Base-by-base conservation (phyloP, 2,113 vertebrate genomes). In the Mungos mungo region DNA sequence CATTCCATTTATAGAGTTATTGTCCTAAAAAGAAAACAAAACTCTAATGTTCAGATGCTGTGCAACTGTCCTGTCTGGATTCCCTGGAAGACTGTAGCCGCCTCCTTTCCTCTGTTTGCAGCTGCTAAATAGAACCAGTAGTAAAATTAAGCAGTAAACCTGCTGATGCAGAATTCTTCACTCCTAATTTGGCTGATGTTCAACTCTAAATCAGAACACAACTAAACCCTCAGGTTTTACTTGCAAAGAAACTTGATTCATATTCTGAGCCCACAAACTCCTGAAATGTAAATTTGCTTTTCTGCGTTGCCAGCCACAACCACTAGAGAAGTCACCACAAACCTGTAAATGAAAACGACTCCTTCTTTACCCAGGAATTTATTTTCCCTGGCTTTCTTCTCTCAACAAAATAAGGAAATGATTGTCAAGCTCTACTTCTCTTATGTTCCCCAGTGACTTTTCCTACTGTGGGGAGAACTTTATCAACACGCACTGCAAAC, bases 341-440 rank as follows among this genome's bases (percentile, higher is more conserved):
- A 27, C 66, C 31, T 57, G 14, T 16, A 33, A 18, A 41, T 52
- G 18, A 60, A 35, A 77, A 29, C 83, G 88, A 41, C 29, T 19
- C 77, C 89, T 91, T 35, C 54, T 68, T 72, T 69, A 71, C 41
- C 29, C 5, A 35, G 38, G 81, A 80, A 87, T 93, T 96, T 68
- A 71, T 80, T 92, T 86, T 93, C 52, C 54, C 65, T 94, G 74
- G 68, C 50, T 84, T 89, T 93, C 63, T 69, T 93, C 82, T 89
- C 90, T 69, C 60, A 88, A 85, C 29, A 80, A 85, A 96, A 66
- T 80, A 84, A 81, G 11, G 1, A 31, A 76, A 65, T 31, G 23
- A n/a, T 33, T 71, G 68, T 63, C 50, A 77, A 83, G 52, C 74
- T 71, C 63, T 35, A 38, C n/a, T 60, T 68, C 81, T 89, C 74